phyloP scores from a whole-genome alignment of 30 jellyfish, hydroid and myxozoan species.

The Sanderia malayensis region DNA sequence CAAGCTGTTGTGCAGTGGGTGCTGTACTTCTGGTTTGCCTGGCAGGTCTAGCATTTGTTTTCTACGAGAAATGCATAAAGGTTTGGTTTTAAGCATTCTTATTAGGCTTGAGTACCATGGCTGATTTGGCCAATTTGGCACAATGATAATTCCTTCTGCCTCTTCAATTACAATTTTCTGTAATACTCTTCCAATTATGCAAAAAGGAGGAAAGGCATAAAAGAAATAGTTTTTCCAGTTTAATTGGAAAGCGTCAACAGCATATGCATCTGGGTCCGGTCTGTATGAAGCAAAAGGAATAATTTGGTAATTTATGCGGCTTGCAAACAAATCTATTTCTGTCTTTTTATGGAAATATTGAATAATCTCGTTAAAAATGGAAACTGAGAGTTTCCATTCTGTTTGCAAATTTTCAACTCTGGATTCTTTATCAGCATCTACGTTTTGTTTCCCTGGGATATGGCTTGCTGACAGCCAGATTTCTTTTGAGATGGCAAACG shows the following conservation, averaged over 20 bases:
- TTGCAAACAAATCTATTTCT: not conserved
- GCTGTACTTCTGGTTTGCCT: not conserved
- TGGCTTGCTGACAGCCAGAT: not conserved
- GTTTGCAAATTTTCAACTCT: not conserved
- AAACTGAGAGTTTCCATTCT: not conserved
- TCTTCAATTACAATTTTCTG: conserved; percentile 17
- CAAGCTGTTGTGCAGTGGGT: conserved; percentile 38
- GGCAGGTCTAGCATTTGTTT: conserved; percentile 37
- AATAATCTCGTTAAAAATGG: not conserved
- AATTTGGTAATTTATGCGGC: not conserved
- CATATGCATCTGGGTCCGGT: not conserved
- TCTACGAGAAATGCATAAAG: conserved; percentile 31
- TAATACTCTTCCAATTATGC: conserved; percentile 2
- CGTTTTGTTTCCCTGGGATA: not conserved
- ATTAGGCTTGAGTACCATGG: conserved; percentile 25
- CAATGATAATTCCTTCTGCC: conserved; percentile 34
- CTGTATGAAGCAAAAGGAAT: not conserved
- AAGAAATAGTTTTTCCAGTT: not conserved
- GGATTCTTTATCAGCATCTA: not conserved
- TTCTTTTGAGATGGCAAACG: not conserved
- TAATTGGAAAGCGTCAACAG: not conserved
- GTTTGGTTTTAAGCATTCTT: not conserved
- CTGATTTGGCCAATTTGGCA: conserved; percentile 54
- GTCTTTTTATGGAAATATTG: not conserved
- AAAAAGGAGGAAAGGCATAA: conserved; percentile 38